A percentile compares a stretch with the other conserved stretches of the same genome.
Evolutionary conservation across 2,888 invertebrate species (phyloP).

Genomic region (Unio pictorum): DNA sequence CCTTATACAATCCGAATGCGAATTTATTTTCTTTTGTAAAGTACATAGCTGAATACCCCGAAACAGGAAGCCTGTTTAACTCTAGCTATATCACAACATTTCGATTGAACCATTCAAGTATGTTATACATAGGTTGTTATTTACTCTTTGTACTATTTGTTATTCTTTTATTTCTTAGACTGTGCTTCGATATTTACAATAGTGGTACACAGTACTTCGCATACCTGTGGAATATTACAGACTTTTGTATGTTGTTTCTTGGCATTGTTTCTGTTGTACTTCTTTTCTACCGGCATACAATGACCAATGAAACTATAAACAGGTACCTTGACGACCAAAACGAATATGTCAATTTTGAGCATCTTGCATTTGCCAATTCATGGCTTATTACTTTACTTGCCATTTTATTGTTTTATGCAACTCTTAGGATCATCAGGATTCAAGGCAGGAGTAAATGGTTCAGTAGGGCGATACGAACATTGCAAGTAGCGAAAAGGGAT

Average conservation of each 20-base stretch:
- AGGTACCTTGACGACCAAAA: neutral
- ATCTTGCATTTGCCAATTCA: neutral
- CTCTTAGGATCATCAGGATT: conserved; percentile 3
- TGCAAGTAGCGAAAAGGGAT: neutral
- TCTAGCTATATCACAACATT: conserved; percentile 9
- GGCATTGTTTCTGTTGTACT: neutral
- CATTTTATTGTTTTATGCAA: conserved; percentile 1
- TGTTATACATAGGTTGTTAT: conserved; percentile 8
- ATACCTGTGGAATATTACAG: conserved; percentile 3
- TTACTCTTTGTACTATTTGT: conserved; percentile 1
- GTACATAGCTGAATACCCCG: conserved; percentile 9
- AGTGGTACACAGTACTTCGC: neutral
- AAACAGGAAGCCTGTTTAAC: conserved; percentile 6
- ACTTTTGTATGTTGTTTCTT: neutral
- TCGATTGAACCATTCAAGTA: conserved; percentile 10
- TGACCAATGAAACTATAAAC: conserved; percentile 2
- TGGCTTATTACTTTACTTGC: conserved; percentile 1
- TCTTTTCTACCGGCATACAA: neutral
- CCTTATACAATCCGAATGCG: too few relatives aligned
- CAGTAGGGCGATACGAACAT: neutral
- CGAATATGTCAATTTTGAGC: conserved; percentile 5
- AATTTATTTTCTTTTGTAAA: conserved; percentile 1
- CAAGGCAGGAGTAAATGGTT: conserved; percentile 3
- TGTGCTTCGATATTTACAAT: neutral
- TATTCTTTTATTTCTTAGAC: neutral